These are phyloP conservation scores for Agrilus cyanescens DNA, from an alignment of 2,888 invertebrate species.

Conservation along the genomic window DNA sequence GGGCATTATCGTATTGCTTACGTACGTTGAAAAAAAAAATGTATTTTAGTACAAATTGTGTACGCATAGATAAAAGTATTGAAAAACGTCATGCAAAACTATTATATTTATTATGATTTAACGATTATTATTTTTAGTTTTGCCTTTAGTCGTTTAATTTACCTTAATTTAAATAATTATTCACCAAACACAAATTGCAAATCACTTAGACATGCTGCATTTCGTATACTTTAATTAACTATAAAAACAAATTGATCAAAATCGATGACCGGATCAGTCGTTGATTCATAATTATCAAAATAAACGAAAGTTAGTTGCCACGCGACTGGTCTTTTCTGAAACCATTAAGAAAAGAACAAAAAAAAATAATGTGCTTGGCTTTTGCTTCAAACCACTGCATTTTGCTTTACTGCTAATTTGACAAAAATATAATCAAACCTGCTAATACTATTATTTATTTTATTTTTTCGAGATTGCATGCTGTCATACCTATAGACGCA, in stretches of 20 bases:
- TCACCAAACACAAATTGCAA: conserved; percentile 37
- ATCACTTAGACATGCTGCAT: conserved; percentile 39
- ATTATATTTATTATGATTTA: neutral
- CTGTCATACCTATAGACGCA: neutral
- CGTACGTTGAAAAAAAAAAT: conserved; percentile 21
- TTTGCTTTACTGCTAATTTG: conserved; percentile 12
- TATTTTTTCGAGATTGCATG: conserved; percentile 12
- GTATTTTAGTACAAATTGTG: conserved; percentile 24
- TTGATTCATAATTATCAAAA: conserved; percentile 14
- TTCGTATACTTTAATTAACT: conserved; percentile 11
- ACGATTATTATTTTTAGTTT: conserved; percentile 14
- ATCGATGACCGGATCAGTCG: conserved; percentile 31
- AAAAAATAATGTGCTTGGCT: conserved; percentile 18
- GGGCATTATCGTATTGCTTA: neutral
- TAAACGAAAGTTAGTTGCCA: conserved; percentile 45
- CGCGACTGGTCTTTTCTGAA: conserved; percentile 60
- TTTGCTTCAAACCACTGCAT: conserved; percentile 19
- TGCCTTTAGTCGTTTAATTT: conserved; percentile 28
- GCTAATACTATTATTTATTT: neutral
- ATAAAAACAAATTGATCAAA: conserved; percentile 9
- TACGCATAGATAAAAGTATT: too few species aligned
- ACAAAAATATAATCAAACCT: too few species aligned
- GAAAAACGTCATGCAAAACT: too few species aligned
- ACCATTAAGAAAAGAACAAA: conserved; percentile 30
- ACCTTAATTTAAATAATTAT: conserved; percentile 20